Conservation (phyloP, 2,797 vertebrate genomes). For the Dendrocincla fuliginosa region DNA sequence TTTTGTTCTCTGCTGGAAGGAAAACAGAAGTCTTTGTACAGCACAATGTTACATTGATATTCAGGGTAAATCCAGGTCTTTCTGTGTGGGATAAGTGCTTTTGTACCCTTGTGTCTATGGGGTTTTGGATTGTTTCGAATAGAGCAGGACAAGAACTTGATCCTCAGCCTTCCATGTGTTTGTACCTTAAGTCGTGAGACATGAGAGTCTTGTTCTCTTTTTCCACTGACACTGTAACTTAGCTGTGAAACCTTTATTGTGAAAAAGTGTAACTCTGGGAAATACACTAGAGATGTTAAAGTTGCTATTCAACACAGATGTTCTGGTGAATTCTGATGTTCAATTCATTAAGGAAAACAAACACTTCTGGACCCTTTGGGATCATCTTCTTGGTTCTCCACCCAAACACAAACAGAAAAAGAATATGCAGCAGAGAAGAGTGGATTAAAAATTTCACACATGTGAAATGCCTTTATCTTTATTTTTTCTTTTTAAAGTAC, state of each 20-base stretch:
- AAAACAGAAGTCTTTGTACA: not conserved
- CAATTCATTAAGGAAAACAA: not conserved
- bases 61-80: not conserved
- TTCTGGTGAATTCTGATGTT: not conserved
- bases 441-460: not conserved
- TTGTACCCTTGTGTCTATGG: not conserved
- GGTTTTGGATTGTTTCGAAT: not conserved
- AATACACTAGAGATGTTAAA: not conserved
- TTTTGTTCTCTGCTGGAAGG: not conserved
- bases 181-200: not conserved
- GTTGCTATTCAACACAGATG: not conserved
- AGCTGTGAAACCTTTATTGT: not conserved
- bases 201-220: not conserved
- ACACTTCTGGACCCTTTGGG: not conserved
- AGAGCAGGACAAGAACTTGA: not conserved
- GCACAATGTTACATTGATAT: not conserved
- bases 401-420: not conserved
- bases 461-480: not conserved
- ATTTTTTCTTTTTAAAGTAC: not conserved
- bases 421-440: not conserved
- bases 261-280: not conserved
- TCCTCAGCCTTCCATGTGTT: not conserved
- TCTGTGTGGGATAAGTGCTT: not conserved
- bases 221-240: not conserved
- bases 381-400: not conserved